phyloP scores from a whole-genome alignment of 2,113 vertebrate species.

The Microcebus tavaratra region DNA sequence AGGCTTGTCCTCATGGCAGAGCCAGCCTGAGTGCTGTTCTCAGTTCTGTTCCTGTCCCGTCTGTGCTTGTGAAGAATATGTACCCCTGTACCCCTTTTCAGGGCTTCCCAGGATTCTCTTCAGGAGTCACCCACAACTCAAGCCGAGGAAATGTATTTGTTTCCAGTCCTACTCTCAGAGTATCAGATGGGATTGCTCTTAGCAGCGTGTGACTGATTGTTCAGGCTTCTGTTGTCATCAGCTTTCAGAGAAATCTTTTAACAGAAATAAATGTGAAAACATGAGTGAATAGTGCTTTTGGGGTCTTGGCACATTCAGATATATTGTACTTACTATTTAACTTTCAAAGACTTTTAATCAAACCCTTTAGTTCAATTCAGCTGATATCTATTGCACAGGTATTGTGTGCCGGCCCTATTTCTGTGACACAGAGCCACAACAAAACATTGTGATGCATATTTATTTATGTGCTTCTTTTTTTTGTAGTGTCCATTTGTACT shows the following conservation, averaged over 20 bases:
- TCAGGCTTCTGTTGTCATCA: neutral
- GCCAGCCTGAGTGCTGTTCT: neutral
- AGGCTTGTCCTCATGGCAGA: neutral
- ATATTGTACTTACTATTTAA: neutral
- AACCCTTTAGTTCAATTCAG: neutral
- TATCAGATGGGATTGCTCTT: neutral
- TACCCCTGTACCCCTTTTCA: neutral
- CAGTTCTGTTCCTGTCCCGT: neutral
- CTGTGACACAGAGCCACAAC: neutral
- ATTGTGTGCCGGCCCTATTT: neutral
- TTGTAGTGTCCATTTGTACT: constrained; percentile 96
- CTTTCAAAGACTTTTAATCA: neutral
- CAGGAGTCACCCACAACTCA: neutral
- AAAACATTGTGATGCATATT: neutral
- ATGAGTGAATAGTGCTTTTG: neutral
- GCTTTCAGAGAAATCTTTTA: constrained; percentile 10
- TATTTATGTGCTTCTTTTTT: neutral
- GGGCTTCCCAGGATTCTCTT: neutral
- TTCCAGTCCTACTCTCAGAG: neutral
- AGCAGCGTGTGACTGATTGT: neutral
- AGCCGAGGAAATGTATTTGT: neutral
- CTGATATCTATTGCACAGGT: neutral
- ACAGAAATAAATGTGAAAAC: neutral
- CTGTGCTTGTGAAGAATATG: neutral
- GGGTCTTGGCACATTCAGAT: neutral